A percentile compares a stretch with the other conserved stretches of the same genome.
Conservation (phyloP, 2,113 vertebrate species). For the Zapornia atra region DNA sequence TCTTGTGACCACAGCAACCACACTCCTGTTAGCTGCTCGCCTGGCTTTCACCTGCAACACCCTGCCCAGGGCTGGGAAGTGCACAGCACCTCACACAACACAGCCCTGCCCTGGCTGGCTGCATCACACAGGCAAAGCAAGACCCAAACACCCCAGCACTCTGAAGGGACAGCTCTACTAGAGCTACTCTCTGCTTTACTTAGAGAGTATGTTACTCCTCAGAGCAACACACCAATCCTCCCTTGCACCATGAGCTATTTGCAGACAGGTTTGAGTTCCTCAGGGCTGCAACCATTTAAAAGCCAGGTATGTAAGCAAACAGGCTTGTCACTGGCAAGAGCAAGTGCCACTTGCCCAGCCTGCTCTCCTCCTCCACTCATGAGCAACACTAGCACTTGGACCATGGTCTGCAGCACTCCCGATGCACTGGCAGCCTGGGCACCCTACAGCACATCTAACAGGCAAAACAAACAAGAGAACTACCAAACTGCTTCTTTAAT, state of each 20-base stretch:
- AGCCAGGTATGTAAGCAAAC: not conserved
- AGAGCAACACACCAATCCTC: not conserved
- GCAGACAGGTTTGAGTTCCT: not conserved
- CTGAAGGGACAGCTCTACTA: not conserved
- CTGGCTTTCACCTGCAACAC: not conserved
- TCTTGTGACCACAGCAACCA: not conserved
- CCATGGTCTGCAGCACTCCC: not conserved
- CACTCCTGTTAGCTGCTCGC: not conserved
- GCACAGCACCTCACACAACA: not conserved
- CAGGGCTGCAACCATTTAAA: not conserved
- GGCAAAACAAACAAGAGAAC: not conserved
- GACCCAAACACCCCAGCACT: not conserved
- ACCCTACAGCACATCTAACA: not conserved
- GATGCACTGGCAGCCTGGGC: fast-evolving
- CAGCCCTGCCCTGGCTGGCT: not conserved
- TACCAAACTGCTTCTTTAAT: not conserved
- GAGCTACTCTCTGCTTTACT: not conserved
- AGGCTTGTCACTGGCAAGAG: not conserved
- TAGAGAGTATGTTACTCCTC: not conserved
- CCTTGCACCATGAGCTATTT: not conserved
- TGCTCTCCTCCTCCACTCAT: not conserved
- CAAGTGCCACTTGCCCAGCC: not conserved
- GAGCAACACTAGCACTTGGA: not conserved
- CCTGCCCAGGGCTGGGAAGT: not conserved
- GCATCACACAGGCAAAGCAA: not conserved